Percentiles rank a stretch among this genome's conserved stretches.
phyloP scores from a whole-genome alignment of 2,797 vertebrate species.

The Podarcis lilfordi region DNA sequence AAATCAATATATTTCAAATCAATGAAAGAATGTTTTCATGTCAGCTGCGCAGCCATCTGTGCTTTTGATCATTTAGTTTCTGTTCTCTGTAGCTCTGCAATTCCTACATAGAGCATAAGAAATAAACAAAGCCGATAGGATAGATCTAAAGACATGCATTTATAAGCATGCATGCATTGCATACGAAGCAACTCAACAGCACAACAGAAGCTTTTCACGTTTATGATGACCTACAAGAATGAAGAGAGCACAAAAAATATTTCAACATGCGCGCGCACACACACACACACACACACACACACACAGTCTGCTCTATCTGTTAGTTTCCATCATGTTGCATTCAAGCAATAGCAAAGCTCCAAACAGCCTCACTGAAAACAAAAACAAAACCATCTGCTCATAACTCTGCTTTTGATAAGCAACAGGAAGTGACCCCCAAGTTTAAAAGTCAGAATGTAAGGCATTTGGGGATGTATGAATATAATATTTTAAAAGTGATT shows the following conservation, averaged over 20 bases:
- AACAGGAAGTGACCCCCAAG: neutral
- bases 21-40: conserved; percentile 36
- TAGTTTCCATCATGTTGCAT: neutral
- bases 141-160: neutral
- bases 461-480: neutral
- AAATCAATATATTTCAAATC: neutral
- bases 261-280: too few relatives aligned
- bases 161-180: too few relatives aligned
- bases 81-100: neutral
- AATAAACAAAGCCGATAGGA: conserved; percentile 1
- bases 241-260: neutral
- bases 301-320: too few relatives aligned
- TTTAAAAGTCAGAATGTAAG: neutral
- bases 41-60: neutral
- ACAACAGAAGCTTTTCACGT: neutral
- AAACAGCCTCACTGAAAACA: too few relatives aligned
- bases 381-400: too few relatives aligned
- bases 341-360: neutral
- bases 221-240: neutral
- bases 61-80: neutral
- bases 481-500: neutral
- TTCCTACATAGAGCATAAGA: conserved; percentile 21
- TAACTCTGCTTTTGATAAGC: neutral
- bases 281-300: too few relatives aligned
- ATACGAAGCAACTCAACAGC: neutral